Evolutionary conservation across 2,888 invertebrate genomes (phyloP).

Genomic region (Dasypogon diadema): DNA sequence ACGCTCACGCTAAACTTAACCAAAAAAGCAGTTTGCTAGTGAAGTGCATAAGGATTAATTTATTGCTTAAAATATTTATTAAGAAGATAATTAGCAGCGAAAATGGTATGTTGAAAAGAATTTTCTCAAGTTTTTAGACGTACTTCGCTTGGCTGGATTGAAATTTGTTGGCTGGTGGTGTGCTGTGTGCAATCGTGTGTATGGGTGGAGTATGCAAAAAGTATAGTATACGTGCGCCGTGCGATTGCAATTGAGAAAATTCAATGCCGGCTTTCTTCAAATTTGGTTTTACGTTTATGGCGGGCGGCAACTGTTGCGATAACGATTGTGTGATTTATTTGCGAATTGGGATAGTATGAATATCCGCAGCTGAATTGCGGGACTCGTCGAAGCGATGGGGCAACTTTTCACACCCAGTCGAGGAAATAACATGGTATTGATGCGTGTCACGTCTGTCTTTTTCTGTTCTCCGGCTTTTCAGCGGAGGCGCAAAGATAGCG

Average conservation of each 20-base stretch:
- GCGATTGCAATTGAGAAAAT: constrained; percentile 4
- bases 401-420: constrained; percentile 19
- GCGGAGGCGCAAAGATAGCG: constrained; percentile 22
- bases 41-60: constrained; percentile 49
- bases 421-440: constrained; percentile 31
- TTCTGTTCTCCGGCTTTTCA: background rate
- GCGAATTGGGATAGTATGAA: too few relatives aligned
- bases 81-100: constrained; percentile 15
- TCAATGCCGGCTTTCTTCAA: constrained; percentile 22
- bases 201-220: constrained; percentile 25
- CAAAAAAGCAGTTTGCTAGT: constrained; percentile 38
- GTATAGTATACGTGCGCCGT: background rate
- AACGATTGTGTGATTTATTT: background rate
- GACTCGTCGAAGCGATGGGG: background rate
- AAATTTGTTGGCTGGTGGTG: background rate
- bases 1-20: constrained; percentile 37
- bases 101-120: constrained; percentile 38
- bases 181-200: background rate
- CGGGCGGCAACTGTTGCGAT: background rate
- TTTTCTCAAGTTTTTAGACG: background rate
- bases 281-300: background rate
- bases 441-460: constrained; percentile 38
- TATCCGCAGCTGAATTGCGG: background rate
- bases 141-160: background rate
- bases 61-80: constrained; percentile 47